These are phyloP conservation scores for Drosophila willistoni DNA, from an alignment of 1,140 invertebrate species.

Conservation along the genomic window DNA sequence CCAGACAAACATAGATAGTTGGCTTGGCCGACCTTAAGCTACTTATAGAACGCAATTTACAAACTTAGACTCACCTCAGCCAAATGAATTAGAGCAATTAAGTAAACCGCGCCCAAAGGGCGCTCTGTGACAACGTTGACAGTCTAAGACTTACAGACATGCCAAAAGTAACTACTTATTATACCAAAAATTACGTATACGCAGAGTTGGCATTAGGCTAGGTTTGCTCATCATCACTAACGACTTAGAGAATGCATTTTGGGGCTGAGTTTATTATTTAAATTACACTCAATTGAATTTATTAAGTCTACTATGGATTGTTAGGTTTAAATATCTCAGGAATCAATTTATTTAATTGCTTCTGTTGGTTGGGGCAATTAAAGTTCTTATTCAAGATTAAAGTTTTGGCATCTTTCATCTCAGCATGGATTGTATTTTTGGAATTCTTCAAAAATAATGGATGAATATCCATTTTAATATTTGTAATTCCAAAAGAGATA, in stretches of 20 bases:
- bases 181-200: conserved; percentile 43
- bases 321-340: too few species aligned
- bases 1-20: conserved; percentile 9
- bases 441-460: too few species aligned
- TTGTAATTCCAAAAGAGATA: too few species aligned
- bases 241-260: neutral
- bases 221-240: conserved; percentile 1
- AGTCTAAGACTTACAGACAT: conserved; percentile 4
- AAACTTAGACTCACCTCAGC: conserved; percentile 65
- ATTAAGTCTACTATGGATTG: too few species aligned
- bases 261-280: too few species aligned
- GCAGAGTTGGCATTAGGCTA: conserved; percentile 9
- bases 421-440: too few species aligned
- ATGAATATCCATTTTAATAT: too few species aligned
- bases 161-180: conserved; percentile 12
- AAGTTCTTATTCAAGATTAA: too few species aligned
- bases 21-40: conserved; percentile 31
- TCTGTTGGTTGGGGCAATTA: too few species aligned
- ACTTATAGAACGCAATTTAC: conserved; percentile 48
- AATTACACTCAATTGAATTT: too few species aligned
- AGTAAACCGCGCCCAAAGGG: conserved; percentile 44
- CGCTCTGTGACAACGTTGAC: conserved; percentile 6
- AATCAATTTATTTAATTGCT: too few species aligned
- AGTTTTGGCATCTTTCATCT: too few species aligned
- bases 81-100: conserved; percentile 74